Conservation (phyloP, 2,888 invertebrate genomes). For the Eupithecia pulchellata region DNA sequence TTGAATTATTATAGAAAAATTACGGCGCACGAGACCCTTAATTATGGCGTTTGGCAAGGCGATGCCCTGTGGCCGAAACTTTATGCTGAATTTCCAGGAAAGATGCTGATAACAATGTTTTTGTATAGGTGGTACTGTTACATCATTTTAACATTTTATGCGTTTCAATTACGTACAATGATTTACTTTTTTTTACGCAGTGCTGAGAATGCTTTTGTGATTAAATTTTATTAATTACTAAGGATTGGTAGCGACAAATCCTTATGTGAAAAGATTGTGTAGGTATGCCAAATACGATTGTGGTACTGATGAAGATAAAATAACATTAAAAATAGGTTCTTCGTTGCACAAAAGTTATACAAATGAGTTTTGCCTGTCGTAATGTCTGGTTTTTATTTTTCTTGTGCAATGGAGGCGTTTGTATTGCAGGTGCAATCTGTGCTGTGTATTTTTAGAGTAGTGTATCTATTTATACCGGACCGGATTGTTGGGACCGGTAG, state of each 20-base stretch:
- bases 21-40: conserved; percentile 57
- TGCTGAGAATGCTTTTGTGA: neutral
- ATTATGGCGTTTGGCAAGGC: conserved; percentile 58
- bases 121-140: conserved; percentile 44
- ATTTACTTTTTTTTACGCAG: neutral
- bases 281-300: neutral
- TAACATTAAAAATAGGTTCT: neutral
- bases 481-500: conserved; percentile 67
- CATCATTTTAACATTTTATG: conserved; percentile 18
- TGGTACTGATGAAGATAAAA: neutral
- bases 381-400: conserved; percentile 31
- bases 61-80: conserved; percentile 55
- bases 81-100: conserved; percentile 55
- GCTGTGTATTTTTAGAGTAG: conserved; percentile 75
- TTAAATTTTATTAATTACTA: neutral
- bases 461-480: conserved; percentile 77
- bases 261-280: neutral
- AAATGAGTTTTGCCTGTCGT: conserved; percentile 18
- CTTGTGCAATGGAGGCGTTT: conserved; percentile 44
- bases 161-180: conserved; percentile 1
- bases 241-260: neutral
- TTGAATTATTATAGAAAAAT: conserved; percentile 71
- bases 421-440: conserved; percentile 75
- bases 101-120: conserved; percentile 53
- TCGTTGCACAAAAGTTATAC: neutral